These are phyloP conservation scores for Hydropotes inermis DNA, from an alignment of 2,113 vertebrate genomes.

Conservation along the genomic window DNA sequence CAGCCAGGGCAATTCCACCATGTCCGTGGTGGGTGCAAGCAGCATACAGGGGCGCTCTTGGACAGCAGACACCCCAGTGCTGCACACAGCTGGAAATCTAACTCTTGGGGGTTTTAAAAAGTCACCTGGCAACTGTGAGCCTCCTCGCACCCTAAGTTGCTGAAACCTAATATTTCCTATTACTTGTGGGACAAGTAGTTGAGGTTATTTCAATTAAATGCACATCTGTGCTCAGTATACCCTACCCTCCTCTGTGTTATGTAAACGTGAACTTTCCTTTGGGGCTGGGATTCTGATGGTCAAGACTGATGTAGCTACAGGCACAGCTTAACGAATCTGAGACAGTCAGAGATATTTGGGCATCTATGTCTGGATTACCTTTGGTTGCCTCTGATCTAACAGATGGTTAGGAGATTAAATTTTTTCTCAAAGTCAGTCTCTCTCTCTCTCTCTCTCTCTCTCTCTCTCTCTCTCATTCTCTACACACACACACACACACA, in stretches of 20 bases:
- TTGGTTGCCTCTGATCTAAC: neutral
- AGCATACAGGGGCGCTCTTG: too few species aligned
- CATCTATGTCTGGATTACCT: neutral
- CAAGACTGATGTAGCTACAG: neutral
- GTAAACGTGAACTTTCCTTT: neutral
- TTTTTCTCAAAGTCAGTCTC: neutral
- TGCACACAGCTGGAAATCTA: neutral
- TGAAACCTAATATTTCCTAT: slow-evolving; percentile 58
- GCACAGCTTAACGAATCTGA: neutral
- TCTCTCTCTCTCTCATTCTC: neutral
- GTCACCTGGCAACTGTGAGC: slow-evolving; percentile 31
- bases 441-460: neutral
- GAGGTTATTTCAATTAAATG: slow-evolving; percentile 38
- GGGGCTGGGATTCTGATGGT: neutral
- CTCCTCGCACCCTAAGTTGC: slow-evolving; percentile 1
- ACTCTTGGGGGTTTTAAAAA: neutral
- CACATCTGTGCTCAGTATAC: slow-evolving; percentile 28
- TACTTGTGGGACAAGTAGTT: neutral
- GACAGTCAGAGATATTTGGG: neutral
- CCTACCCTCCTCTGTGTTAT: neutral
- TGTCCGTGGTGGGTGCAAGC: neutral
- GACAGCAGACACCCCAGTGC: too few species aligned
- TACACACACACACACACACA: neutral
- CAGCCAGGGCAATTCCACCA: slow-evolving; percentile 32
- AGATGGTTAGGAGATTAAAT: neutral